phyloP scores from a whole-genome alignment of 2,888 invertebrate genomes.

The Melieria omissa region DNA sequence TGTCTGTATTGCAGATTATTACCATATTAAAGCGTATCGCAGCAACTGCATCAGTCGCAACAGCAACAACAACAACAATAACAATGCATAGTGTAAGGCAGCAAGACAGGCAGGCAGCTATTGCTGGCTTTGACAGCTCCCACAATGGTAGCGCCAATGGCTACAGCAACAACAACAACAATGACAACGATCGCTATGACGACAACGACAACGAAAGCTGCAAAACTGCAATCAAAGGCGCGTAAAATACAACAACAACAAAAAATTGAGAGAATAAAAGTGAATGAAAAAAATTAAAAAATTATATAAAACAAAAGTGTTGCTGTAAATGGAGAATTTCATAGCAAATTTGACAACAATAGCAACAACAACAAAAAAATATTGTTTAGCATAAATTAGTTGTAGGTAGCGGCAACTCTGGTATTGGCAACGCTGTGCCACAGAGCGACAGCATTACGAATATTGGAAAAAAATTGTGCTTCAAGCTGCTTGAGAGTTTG shows the following conservation, averaged over 20 bases:
- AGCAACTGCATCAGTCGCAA: conserved; percentile 10
- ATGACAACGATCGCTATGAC: background rate
- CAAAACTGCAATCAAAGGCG: background rate
- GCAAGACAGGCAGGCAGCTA: conserved; percentile 8
- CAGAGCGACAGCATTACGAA: no score
- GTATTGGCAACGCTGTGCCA: no score
- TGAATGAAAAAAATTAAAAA: conserved; percentile 5
- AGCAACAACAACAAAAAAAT: background rate
- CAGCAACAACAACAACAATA: background rate
- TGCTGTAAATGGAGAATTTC: conserved; percentile 27
- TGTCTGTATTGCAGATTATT: conserved; percentile 30
- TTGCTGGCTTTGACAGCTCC: background rate
- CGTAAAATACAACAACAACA: no score
- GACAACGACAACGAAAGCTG: background rate
- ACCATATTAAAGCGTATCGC: conserved; percentile 30
- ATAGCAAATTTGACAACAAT: conserved; percentile 27
- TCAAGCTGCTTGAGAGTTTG: background rate
- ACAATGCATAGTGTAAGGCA: conserved; percentile 2
- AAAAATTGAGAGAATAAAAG: conserved; percentile 5
- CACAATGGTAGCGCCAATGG: background rate
- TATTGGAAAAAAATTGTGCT: background rate
- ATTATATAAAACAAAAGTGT: conserved; percentile 2
- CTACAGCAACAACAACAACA: conserved; percentile 7
- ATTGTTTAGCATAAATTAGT: no score
- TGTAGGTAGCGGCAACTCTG: no score